Base-by-base conservation (phyloP, 2,888 invertebrate genomes). In the Drosophila formosana region DNA sequence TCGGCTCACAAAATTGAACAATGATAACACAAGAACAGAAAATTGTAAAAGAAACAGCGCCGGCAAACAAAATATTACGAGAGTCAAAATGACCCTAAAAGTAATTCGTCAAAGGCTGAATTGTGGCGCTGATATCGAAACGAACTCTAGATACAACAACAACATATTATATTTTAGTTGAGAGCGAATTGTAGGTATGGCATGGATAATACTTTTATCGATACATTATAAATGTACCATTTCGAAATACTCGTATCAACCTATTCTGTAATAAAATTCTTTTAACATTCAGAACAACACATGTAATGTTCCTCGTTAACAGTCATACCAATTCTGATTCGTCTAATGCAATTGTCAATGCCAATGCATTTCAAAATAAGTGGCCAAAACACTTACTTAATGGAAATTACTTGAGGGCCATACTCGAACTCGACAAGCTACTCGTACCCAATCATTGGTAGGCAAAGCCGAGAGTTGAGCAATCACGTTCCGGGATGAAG, bases 1-100 rank as follows among this genome's bases (percentile, higher is more conserved):
- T 88, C 86, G 82, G 78, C 75, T 76, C 74, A 90, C 83, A 89
- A 88, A 88, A 90, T 89, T 89, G 78, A 88, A 80, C 86, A 89
- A 86, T 88, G 88, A 89, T 83, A 89, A 73, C 72, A 78, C 86
- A 81, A 78, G 70, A 78, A 73, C 75, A 43, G 66, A 66, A 67
- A 64, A 67, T 75, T 71, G 64, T 72, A 69, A 66, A 66, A 68
- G 74, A 64, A 67, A 66, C 64, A 64, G 50, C 61, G 23, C 9
- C 60, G 41, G 18, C 23, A 34, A 51, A 28, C 43, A 58, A 74
- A 66, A 53, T 56, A 69, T 41, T 41, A 61, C 49, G 60, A 67
- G 23, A 53, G 45, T 60, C 34, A 63, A n/a, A 61, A 52, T 78
- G 80, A 82, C 78, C 75, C 75, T 30, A 66, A 58, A 66, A 56